Evolutionary conservation across 92 coral and sea anemone genomes (phyloP), one percentile per base, ranked within the genome.

Genomic region (Micromussa lordhowensis): DNA sequence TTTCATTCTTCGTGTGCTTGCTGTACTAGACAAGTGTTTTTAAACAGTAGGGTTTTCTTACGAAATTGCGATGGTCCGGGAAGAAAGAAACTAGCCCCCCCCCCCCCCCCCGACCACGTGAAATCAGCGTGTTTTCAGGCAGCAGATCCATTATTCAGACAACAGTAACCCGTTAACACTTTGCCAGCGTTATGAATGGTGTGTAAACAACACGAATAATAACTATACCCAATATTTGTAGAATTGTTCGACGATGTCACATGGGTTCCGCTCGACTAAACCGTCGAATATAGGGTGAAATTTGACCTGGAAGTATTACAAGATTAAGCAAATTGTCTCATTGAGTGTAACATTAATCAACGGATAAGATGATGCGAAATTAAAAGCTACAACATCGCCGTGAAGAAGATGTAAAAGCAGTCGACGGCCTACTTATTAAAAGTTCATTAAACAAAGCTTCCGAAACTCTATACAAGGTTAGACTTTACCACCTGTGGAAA

Each of bases 401-500:
- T 21, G 32, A 57, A 36, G 38, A 5, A 15, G 3, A 1, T 44
- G 13, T 35, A 36, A 83, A 72, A 28, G 79, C 22, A 22, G 75
- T 69, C 34, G 30, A n/a, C n/a, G 53, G 3, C 32, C 59, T 75
- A 74, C 74, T 57, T 35, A 57, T 84, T 57, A 72, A 38, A 74
- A 74, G 57, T 73, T 24, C 53, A 55, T 75, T 58, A 75, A 35
- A 57, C 58, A 55, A 55, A 57, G 64, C 48, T 68, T 6, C 32
- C 48, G 48, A 44, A 82, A 70, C 12, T 21, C 44, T 24, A 40
- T 82, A 66, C 55, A 40, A 38, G n/a, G 34, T 26, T 84, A 38
- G 30, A 57, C 3, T 21, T 55, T 74, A 59, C 81, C 81, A 84
- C 73, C 88, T 84, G 88, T 73, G 16, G n/a, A 15, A 82, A 35